Conservation (phyloP, 2,797 vertebrate genomes). For the Balearica regulorum region DNA sequence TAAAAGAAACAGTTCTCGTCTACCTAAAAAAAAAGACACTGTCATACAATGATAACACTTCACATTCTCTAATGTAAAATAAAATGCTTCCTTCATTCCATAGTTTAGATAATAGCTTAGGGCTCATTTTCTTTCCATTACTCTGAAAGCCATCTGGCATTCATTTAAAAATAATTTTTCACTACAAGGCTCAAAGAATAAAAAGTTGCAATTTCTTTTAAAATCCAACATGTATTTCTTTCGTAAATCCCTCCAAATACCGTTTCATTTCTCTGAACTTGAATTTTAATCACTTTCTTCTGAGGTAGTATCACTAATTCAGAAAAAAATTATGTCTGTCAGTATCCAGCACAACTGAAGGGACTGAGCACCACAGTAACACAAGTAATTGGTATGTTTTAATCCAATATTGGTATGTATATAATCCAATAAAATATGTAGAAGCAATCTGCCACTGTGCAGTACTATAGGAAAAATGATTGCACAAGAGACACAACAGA, state of each 20-base stretch:
- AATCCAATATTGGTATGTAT: not conserved
- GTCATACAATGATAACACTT: slow-evolving; percentile 6
- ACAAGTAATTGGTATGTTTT: not conserved
- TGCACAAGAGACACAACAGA: not conserved
- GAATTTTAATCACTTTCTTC: not conserved
- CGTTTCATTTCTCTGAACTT: not conserved
- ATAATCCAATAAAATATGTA: not conserved
- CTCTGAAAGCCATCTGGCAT: slow-evolving; percentile 44
- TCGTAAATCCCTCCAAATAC: not conserved
- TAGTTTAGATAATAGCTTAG: slow-evolving; percentile 25
- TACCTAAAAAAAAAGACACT: slow-evolving; percentile 6
- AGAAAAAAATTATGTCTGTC: not conserved
- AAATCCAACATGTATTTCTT: not conserved
- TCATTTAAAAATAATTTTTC: slow-evolving; percentile 50
- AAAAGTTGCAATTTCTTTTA: slow-evolving; percentile 15
- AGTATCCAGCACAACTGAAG: not conserved
- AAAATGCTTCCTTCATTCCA: slow-evolving; percentile 25
- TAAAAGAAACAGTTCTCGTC: slow-evolving; percentile 18
- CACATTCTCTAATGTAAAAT: slow-evolving; percentile 12
- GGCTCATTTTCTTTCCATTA: slow-evolving; percentile 22
- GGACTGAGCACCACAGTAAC: not conserved
- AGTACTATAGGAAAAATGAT: not conserved
- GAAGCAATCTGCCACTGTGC: not conserved
- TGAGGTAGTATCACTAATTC: not conserved
- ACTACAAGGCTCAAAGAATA: not conserved